phyloP scores from a whole-genome alignment of 2,888 invertebrate species.

The Adelphocoris suturalis region DNA sequence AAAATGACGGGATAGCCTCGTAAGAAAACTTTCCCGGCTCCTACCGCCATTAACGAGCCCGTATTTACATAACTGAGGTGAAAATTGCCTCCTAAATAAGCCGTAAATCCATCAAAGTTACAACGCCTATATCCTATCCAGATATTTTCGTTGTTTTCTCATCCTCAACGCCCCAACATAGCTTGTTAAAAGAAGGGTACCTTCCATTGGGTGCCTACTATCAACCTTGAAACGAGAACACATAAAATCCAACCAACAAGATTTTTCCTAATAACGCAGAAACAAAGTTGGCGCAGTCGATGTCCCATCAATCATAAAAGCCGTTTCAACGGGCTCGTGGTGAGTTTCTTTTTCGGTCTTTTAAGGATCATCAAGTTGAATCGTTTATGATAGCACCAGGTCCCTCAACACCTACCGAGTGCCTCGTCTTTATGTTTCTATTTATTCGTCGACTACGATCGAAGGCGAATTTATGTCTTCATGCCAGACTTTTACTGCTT shows the following conservation, averaged over 20 bases:
- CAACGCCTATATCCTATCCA: background rate
- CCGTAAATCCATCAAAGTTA: slow-evolving; percentile 47
- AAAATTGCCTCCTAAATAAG: slow-evolving; percentile 31
- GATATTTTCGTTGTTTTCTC: background rate
- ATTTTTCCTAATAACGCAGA: background rate
- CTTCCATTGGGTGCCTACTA: background rate
- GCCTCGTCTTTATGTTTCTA: background rate
- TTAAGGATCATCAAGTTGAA: slow-evolving; percentile 22
- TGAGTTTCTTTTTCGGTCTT: background rate
- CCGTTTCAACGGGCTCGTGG: background rate
- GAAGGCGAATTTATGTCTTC: background rate
- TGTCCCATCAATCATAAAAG: slow-evolving; percentile 1
- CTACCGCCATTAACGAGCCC: slow-evolving; percentile 2
- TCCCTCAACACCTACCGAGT: slow-evolving; percentile 20
- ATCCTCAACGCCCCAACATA: background rate
- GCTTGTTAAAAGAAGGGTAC: background rate
- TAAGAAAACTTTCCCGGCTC: background rate
- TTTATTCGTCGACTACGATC: background rate
- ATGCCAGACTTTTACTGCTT: background rate
- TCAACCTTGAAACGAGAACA: background rate
- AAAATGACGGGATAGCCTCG: too few species aligned
- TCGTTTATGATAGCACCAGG: background rate
- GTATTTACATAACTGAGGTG: slow-evolving; percentile 51
- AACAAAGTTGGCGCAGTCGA: background rate
- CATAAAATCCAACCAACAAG: background rate